Conservation (phyloP, 2,113 vertebrate genomes). For the Pachycephala philippinensis region DNA sequence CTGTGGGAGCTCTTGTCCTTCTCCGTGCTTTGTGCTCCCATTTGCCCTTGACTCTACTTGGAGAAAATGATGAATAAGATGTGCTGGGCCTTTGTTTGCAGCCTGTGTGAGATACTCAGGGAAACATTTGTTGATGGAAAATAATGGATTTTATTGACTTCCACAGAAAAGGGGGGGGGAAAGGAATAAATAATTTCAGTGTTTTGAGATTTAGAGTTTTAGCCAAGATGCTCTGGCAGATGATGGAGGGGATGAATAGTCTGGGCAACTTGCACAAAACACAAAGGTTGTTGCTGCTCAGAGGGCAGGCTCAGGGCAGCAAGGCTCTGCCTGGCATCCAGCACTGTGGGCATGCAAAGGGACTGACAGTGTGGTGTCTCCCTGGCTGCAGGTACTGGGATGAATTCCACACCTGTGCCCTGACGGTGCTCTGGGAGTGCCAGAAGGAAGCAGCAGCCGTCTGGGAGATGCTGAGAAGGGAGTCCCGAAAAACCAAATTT, state of each 20-base stretch:
- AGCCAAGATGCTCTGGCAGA: not conserved
- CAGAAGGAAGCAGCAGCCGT: constrained; percentile 72
- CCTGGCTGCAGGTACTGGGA: constrained; percentile 75
- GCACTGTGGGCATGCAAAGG: no score
- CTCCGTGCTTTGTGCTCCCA: not conserved
- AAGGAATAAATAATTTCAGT: not conserved
- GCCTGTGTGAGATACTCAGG: not conserved
- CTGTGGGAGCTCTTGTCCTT: not conserved
- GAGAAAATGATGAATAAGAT: not conserved
- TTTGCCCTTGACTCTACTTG: not conserved
- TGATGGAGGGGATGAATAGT: not conserved
- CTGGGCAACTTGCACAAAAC: not conserved
- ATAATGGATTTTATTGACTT: constrained; percentile 24
- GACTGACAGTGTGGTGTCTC: not conserved
- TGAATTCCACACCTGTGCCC: constrained; percentile 75
- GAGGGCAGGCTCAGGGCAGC: not conserved
- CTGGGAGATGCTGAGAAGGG: constrained; percentile 76
- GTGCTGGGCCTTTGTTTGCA: not conserved
- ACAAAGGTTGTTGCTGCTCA: rapidly evolving
- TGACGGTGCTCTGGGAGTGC: constrained; percentile 67
- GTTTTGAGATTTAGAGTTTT: not conserved
- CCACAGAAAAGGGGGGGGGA: not conserved
- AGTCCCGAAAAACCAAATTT: constrained; percentile 76
- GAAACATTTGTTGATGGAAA: constrained; percentile 3
- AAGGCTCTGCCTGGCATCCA: not conserved